Conservation (phyloP, 2,888 invertebrate genomes). For the Drosophila limbata region DNA sequence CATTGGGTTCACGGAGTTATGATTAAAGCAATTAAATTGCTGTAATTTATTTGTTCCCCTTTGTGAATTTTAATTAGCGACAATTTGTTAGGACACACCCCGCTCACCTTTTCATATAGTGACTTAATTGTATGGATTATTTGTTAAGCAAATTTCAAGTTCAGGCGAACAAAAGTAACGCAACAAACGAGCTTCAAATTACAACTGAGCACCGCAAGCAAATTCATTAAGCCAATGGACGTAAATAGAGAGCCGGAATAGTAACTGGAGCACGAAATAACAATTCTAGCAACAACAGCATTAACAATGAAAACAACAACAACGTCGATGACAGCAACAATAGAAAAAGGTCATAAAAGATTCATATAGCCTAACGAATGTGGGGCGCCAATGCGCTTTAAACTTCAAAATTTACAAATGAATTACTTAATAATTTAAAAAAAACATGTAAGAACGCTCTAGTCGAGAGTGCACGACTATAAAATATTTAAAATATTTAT, state of each 20-base stretch:
- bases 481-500: too few relatives aligned
- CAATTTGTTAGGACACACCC: conserved; percentile 40
- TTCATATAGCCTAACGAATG: conserved; percentile 57
- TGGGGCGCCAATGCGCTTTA: conserved; percentile 34
- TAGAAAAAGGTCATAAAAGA: conserved; percentile 60
- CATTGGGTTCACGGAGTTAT: conserved; percentile 3
- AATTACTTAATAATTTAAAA: conserved; percentile 46
- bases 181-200: conserved; percentile 80
- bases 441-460: background rate
- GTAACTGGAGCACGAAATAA: conserved; percentile 72
- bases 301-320: conserved; percentile 16
- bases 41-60: conserved; percentile 31
- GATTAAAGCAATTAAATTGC: conserved; percentile 50
- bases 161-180: conserved; percentile 67
- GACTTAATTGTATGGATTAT: conserved; percentile 14
- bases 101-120: conserved; percentile 47
- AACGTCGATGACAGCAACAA: conserved; percentile 29
- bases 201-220: conserved; percentile 70
- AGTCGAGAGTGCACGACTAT: background rate
- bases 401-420: conserved; percentile 43
- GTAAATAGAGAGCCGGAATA: conserved; percentile 46
- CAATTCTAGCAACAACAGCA: conserved; percentile 16
- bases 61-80: conserved; percentile 46
- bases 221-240: conserved; percentile 68
- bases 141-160: conserved; percentile 69